Base-by-base conservation (phyloP, 2,888 invertebrate genomes). In the Rhorus exstirpatorius region DNA sequence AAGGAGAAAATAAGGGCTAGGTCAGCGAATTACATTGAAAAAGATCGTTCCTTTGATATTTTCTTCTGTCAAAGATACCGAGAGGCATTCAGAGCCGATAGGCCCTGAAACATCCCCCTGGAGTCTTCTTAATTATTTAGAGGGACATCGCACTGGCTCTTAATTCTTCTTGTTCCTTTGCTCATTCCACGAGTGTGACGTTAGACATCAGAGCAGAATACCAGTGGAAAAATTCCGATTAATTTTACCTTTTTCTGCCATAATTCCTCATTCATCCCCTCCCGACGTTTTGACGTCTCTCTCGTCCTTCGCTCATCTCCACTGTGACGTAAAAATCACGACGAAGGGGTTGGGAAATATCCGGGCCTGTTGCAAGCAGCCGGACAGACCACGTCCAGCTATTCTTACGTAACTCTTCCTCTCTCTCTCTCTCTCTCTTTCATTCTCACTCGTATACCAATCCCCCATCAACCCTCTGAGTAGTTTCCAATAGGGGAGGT, bases 131-230 rank as follows among this genome's bases (percentile, higher is more conserved):
- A 81, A 81, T 81, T 81, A 72, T 75, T 65, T 38, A 61, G 51
- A 38, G 14, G 38, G 61, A n/a, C 60, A 31, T 19, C 38, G n/a
- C 38, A 12, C 19, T 60, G 19, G 38, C n/a, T 72, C 60, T 35
- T 49, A 8, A 21, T 49, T n/a, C 3, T 31, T 60, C 49, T 10
- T n/a, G 4, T 31, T 49, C 49, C 24, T 17, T 38, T 49, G n/a
- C 6, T 19, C 41, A 17, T 21, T 63, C 14, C 61, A 67, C 35
- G 19, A 74, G 12, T 17, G 58, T 24, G n/a, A 72, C 44, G 65
- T 77, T 71, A 74, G 68, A 78, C 74, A 65, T 67, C 17, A 53
- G 68, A 68, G 53, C 81, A 70, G 77, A 78, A 78, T 81, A 78
- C 77, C 49, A 71, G 71, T 65, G 21, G 77, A 61, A 68, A 70